These are phyloP conservation scores for Brachyistius frenatus DNA, from an alignment of 2,113 vertebrate species.

Conservation along the genomic window DNA sequence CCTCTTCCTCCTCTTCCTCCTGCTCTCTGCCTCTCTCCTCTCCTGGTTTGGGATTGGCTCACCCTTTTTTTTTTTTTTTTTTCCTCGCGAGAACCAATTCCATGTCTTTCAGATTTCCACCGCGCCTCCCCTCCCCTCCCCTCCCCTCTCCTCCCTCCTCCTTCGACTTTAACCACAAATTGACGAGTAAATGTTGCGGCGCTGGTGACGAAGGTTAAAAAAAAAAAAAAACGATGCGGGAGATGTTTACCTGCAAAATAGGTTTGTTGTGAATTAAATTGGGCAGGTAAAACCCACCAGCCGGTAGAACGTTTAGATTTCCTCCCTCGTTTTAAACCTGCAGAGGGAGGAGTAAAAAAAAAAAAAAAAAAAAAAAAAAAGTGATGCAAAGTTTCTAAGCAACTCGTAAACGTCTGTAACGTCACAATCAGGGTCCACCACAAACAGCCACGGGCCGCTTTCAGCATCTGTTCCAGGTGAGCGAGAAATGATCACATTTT, in stretches of 20 bases:
- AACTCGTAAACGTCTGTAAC: conserved; percentile 31
- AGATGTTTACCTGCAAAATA: conserved; percentile 24
- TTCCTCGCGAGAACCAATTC: conserved; percentile 42
- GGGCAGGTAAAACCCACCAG: conserved; percentile 32
- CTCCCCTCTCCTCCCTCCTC: background rate
- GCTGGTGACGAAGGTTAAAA: conserved; percentile 31
- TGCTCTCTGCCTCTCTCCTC: conserved; percentile 32
- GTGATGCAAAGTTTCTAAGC: conserved; percentile 55
- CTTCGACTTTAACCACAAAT: conserved; percentile 9
- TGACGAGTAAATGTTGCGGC: conserved; percentile 19
- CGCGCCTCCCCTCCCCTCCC: no score
- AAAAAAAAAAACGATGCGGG: conserved; percentile 8
- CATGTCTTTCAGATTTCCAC: conserved; percentile 49
- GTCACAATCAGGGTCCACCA: conserved; percentile 71
- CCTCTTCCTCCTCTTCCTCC: background rate
- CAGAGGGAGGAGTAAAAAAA: background rate
- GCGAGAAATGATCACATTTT: conserved; percentile 70
- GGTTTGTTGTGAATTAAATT: conserved; percentile 6
- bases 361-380: background rate
- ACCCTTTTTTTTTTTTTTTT: conserved; percentile 7
- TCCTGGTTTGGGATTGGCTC: conserved; percentile 62
- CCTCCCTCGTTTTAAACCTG: conserved; percentile 20
- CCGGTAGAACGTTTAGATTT: conserved; percentile 14
- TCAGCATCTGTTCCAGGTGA: conserved; percentile 65
- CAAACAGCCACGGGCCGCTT: conserved; percentile 70